Evolutionary conservation across 2,797 vertebrate genomes (phyloP).

Genomic region (Aldrovandia affinis): DNA sequence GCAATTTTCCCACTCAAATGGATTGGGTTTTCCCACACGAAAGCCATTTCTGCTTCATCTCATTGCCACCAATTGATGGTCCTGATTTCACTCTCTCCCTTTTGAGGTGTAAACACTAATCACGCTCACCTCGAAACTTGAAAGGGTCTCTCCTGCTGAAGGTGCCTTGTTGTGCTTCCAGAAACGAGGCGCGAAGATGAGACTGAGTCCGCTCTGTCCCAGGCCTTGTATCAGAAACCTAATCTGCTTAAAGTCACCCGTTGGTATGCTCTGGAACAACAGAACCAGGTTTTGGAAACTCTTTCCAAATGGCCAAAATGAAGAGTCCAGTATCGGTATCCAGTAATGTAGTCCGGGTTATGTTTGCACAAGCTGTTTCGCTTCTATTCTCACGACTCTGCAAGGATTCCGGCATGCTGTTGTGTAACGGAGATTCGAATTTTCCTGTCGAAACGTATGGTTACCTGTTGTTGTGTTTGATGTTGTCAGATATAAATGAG

Average conservation of each 20-base stretch:
- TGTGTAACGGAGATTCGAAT: not conserved
- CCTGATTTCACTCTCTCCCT: constrained; percentile 43
- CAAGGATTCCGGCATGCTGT: not conserved
- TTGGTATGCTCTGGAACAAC: not conserved
- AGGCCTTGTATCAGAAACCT: not conserved
- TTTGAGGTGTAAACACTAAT: constrained; percentile 37
- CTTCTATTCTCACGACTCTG: no score
- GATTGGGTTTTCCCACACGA: constrained; percentile 38
- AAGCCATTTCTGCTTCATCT: constrained; percentile 49
- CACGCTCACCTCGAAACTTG: not conserved
- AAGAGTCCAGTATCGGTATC: not conserved
- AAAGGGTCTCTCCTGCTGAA: not conserved
- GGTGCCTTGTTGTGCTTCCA: not conserved
- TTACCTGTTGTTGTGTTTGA: constrained; percentile 2
- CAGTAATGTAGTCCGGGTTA: not conserved
- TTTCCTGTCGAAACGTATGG: not conserved
- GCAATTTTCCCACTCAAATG: constrained; percentile 42
- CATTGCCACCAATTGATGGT: constrained; percentile 39
- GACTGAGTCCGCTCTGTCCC: constrained; percentile 14
- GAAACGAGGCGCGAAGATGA: constrained; percentile 54
- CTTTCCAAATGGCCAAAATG: not conserved
- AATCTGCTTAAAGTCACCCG: not conserved
- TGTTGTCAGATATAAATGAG: constrained; percentile 76
- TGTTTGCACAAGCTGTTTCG: not conserved
- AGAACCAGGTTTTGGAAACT: not conserved